Evolutionary conservation across 2,888 invertebrate species (phyloP).

Genomic region (Anodontia alba): DNA sequence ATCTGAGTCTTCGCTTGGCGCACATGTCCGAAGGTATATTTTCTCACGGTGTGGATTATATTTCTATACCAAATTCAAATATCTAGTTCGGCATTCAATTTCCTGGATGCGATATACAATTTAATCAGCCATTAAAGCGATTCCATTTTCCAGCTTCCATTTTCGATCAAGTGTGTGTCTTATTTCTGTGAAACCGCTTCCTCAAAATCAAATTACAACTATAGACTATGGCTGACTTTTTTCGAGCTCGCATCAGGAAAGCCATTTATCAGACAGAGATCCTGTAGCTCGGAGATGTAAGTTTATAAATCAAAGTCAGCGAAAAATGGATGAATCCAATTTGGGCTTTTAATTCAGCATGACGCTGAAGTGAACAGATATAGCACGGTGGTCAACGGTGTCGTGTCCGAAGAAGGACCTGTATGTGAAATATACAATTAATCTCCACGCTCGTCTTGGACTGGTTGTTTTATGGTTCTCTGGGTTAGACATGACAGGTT

Average conservation of each 20-base stretch:
- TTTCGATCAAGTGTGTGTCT: not conserved
- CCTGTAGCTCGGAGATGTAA: not conserved
- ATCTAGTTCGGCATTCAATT: not conserved
- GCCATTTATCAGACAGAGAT: not conserved
- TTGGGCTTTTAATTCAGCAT: conserved; percentile 13
- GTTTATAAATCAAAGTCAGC: conserved; percentile 15
- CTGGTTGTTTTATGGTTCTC: not conserved
- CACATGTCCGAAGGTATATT: too few relatives aligned
- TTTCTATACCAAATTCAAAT: not conserved
- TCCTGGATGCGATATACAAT: not conserved
- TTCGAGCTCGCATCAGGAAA: not conserved
- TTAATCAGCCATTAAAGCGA: not conserved
- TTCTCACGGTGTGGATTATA: too few relatives aligned
- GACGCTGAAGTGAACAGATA: conserved; percentile 7
- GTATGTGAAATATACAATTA: not conserved
- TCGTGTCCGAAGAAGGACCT: not conserved
- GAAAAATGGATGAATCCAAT: conserved; percentile 19
- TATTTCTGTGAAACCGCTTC: not conserved
- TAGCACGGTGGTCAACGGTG: conserved; percentile 7
- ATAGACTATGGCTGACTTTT: not conserved
- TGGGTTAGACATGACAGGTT: conserved; percentile 7
- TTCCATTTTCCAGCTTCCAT: not conserved
- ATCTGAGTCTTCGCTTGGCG: too few relatives aligned
- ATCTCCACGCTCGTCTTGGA: not conserved
- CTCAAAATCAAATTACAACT: conserved; percentile 10